Conservation (phyloP, 1,140 invertebrate genomes). For the Saccostrea echinata region DNA sequence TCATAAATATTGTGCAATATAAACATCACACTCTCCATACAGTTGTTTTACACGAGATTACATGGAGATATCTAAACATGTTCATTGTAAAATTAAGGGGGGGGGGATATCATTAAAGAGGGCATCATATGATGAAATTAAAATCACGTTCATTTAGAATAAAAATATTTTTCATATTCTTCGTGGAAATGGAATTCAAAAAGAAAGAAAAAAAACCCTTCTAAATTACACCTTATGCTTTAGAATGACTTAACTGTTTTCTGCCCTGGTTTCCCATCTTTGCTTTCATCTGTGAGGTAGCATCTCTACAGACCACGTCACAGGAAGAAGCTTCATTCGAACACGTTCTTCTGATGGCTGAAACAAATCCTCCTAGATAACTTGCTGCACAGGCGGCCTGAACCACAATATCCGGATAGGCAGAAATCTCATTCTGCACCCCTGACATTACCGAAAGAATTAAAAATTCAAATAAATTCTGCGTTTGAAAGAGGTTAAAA, state of each 20-base stretch:
- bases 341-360: constrained; percentile 9
- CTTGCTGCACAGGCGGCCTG: background rate
- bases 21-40: too few relatives aligned
- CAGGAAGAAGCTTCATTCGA: background rate
- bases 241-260: constrained; percentile 1
- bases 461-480: background rate
- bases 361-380: background rate
- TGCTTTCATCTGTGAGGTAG: constrained; percentile 3
- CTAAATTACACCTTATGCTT: too few relatives aligned
- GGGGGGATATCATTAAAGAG: too few relatives aligned
- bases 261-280: background rate
- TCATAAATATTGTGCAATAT: too few relatives aligned
- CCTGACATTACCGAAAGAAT: background rate
- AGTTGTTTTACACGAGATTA: too few relatives aligned
- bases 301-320: background rate
- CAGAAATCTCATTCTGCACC: background rate
- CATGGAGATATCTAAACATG: too few relatives aligned
- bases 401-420: background rate
- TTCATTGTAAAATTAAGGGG: too few relatives aligned
- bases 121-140: too few relatives aligned
- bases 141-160: too few relatives aligned
- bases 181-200: too few relatives aligned
- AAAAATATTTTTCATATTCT: too few relatives aligned
- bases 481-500: background rate
- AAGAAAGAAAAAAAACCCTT: too few relatives aligned